Base-by-base conservation (phyloP, 1,140 invertebrate genomes). In the Saccostrea echinata region DNA sequence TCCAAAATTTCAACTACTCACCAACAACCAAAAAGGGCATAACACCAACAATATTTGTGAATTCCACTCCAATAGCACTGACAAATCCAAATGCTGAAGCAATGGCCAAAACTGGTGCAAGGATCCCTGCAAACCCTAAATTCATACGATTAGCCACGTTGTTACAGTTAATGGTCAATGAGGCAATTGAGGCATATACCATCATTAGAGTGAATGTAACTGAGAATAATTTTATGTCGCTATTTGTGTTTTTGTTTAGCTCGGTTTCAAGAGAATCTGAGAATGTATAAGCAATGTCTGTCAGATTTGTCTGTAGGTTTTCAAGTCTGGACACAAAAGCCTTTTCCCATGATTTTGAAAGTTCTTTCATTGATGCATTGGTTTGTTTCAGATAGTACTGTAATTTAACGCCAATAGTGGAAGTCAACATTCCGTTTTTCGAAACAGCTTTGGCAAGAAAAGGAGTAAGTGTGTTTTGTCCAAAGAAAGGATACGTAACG, bases 1-100 rank as follows among this genome's bases (percentile, higher is more conserved):
- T n/a, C n/a, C n/a, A n/a, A n/a, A n/a, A n/a, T n/a, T n/a, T n/a
- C 13, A 16, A 57, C 13, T 57, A 96, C 97, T 97, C 96, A 99
- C 98, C 98, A 91, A 99, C 97, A 97, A 99, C 98, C 64, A 99
- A 96, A 93, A 99, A 99, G 4, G 98, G 98, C 3, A 98, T 98
- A 0, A 98, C 98, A 81, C 99, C 96, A 95, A 99, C 98, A 88
- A 99, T 98, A 27, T 98, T 98, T 91, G 99, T 99, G 95, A 99
- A 99, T 88, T 98, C 97, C 61, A 98, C 96, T 13, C 98, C 98
- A 82, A 97, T 95, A 95, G 99, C 98, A 94, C 98, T 97, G 88
- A 98, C 97, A 57, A 98, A 95, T 64, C 98, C 98, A 92, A 99
- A 99, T 0, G 98, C 97, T 3, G 97, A 97, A 0, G 97, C 94